Evolutionary conservation across 1,140 invertebrate species (phyloP), one percentile per base, ranked within the genome.

Genomic region (Drosophila setifemur): DNA sequence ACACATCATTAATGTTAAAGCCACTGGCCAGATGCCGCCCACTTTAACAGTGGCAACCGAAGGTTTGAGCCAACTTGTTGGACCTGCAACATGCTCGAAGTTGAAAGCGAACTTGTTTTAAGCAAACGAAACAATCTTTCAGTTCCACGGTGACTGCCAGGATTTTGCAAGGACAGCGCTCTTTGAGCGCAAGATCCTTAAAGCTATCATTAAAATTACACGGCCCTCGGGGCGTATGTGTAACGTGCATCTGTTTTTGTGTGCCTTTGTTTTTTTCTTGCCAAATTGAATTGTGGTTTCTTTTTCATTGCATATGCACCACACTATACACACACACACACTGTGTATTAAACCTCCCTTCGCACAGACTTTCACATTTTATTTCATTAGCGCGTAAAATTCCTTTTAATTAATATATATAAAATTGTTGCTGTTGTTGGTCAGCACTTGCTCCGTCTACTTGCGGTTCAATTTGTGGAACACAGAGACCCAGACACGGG

Each of bases 341-440:
- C 12, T 44, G 33, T 43, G 14, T 66, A 66, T 64, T 66, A 66
- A 29, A 19, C 33, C 21, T 28, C 25, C 42, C 60, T 37, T 43
- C 26, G n/a, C 48, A 39, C 63, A 74, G 49, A 37, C 37, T 42
- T 39, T 25, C 54, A 63, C 78, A 83, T 77, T 83, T 77, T 70
- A 83, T 83, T 83, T 83, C 78, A 83, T 83, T 83, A 83, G 78
- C 78, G 71, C 73, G 69, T 83, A 83, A 83, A 83, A 83, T 83
- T 83, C 73, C 57, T 58, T 82, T 83, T 83, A 83, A 83, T 83
- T 83, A 83, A 83, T 83, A 83, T 77, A 77, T 77, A 83, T 77
- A 83, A 77, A 71, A 71, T 71, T 44, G 66, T 69, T 61, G 53
- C 57, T 40, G 57, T 37, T 64, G 42, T 25, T 69, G 67, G 63